A percentile compares a stretch with the other conserved stretches of the same genome.
These are phyloP conservation scores for Dendropsophus ebraccatus DNA, from an alignment of 2,113 vertebrate genomes.

Conservation along the genomic window DNA sequence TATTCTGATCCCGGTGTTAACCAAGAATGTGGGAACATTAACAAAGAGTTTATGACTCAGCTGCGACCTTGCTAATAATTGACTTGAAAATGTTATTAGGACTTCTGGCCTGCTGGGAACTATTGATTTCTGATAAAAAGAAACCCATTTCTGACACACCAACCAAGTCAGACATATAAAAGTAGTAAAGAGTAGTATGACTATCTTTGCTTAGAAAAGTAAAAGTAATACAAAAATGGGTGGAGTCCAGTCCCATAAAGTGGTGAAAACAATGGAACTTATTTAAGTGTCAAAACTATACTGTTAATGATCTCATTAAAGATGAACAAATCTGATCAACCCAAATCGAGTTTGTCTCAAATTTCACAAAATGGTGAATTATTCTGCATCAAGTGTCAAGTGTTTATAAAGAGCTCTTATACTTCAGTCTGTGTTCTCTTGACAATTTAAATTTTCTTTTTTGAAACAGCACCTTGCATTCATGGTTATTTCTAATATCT, in stretches of 20 bases:
- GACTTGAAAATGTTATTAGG: constrained; percentile 53
- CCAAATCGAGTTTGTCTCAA: no score
- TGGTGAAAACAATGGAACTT: neutral
- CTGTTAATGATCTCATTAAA: neutral
- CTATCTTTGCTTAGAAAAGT: constrained; percentile 9
- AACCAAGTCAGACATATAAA: neutral
- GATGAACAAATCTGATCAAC: no score
- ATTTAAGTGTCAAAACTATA: neutral
- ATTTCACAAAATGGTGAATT: no score
- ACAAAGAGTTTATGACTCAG: constrained; percentile 36
- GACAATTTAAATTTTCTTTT: no score
- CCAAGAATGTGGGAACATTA: constrained; percentile 49
- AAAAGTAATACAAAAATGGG: constrained; percentile 19
- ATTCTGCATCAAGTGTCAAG: no score
- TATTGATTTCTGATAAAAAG: constrained; percentile 23
- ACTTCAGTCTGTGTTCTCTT: no score
- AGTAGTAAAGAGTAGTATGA: constrained; percentile 6
- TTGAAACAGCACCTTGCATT: no score
- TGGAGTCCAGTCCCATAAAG: neutral
- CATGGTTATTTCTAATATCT: no score
- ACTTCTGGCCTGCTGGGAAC: constrained; percentile 39
- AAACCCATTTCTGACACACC: neutral
- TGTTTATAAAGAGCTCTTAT: no score
- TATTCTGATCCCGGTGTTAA: constrained; percentile 50
- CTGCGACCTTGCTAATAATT: constrained; percentile 51